Evolutionary conservation across 2,888 invertebrate species (phyloP).

Genomic region (Odontothrips loti): DNA sequence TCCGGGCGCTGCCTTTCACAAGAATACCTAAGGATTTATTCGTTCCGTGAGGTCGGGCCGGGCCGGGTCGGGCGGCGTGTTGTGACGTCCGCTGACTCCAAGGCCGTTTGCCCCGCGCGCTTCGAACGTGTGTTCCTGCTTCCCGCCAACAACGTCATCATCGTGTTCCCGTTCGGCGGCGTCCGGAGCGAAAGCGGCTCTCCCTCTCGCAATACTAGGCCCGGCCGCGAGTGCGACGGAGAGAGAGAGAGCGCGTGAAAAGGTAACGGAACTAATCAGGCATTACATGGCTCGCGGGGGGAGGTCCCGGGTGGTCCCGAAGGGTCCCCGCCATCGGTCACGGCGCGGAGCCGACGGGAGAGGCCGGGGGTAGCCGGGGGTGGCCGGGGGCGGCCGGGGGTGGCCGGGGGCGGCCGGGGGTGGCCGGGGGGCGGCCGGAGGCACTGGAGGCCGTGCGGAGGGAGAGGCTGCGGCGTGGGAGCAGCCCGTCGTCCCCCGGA

Average conservation of each 20-base stretch:
- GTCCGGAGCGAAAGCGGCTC: background rate
- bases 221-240: background rate
- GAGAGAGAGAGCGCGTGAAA: background rate
- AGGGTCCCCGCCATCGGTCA: no score
- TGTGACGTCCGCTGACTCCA: no score
- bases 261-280: constrained; percentile 11
- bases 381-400: no score
- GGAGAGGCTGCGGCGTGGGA: background rate
- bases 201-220: background rate
- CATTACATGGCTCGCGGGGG: background rate
- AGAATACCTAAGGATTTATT: background rate
- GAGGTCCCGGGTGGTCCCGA: background rate
- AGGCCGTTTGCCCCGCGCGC: no score
- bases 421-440: no score
- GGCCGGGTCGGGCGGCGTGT: no score
- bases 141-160: background rate
- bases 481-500: background rate
- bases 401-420: no score
- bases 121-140: no score
- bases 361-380: no score
- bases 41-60: background rate
- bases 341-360: no score
- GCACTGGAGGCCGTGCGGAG: no score
- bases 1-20: background rate
- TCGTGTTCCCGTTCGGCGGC: background rate